phyloP scores from a whole-genome alignment of 2,888 invertebrate species.

The Pollenia labialis region DNA sequence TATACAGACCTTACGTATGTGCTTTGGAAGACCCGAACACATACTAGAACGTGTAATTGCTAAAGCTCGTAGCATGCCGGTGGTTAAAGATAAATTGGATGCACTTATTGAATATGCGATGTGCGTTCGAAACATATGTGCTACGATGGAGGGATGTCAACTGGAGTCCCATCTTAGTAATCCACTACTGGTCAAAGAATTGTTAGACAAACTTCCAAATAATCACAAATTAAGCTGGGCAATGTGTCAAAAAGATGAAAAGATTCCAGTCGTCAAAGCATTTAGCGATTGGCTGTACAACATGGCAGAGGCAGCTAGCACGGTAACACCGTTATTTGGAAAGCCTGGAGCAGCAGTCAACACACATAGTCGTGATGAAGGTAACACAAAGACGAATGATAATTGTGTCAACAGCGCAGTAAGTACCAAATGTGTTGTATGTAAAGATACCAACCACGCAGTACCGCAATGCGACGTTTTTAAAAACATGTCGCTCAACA shows the following conservation, averaged over 20 bases:
- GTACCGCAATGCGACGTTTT: slow-evolving; percentile 45
- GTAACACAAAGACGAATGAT: background rate
- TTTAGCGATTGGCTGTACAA: slow-evolving; percentile 34
- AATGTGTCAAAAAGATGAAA: slow-evolving; percentile 10
- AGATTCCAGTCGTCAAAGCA: slow-evolving; percentile 27
- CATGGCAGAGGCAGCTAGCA: slow-evolving; percentile 46
- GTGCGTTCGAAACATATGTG: slow-evolving; percentile 50
- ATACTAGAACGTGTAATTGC: slow-evolving; percentile 30
- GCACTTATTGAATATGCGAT: slow-evolving; percentile 38
- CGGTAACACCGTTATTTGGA: slow-evolving; percentile 1
- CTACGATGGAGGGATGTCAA: slow-evolving; percentile 55
- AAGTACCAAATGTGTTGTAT: slow-evolving; percentile 27
- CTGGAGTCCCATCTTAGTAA: slow-evolving; percentile 42
- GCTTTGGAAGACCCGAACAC: slow-evolving; percentile 54
- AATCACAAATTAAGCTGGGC: slow-evolving; percentile 40
- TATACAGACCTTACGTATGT: slow-evolving; percentile 43
- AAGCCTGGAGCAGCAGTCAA: background rate
- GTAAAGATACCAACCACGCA: slow-evolving; percentile 26
- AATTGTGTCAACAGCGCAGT: background rate
- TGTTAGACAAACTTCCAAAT: slow-evolving; percentile 45
- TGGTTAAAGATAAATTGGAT: slow-evolving; percentile 50
- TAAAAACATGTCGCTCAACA: slow-evolving; percentile 37
- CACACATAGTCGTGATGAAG: background rate
- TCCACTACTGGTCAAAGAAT: slow-evolving; percentile 50
- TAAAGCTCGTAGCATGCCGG: slow-evolving; percentile 26